Base-by-base conservation (phyloP, 2,113 vertebrate genomes). In the Aix galericulata region DNA sequence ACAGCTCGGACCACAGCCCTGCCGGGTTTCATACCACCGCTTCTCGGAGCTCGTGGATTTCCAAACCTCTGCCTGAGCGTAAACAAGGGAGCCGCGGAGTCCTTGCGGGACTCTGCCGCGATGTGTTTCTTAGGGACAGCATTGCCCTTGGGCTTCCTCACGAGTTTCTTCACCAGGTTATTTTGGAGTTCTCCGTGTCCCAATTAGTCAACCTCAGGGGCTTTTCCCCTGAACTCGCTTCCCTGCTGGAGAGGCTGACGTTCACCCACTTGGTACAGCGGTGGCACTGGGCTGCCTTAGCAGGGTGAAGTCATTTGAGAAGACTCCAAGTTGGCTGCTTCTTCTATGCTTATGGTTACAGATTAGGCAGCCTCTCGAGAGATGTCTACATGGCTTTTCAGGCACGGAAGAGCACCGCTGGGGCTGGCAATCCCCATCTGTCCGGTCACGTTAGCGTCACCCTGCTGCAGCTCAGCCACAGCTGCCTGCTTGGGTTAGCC, bases 401-500 rank as follows among this genome's bases (percentile, higher is more conserved):
- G 42, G 60, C 71, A 15, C 60, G 0, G 18, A 23, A 31, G 55
- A 68, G 76, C 67, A 16, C 21, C 17, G 67, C 10, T 5, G 11
- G 26, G 59, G 68, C 86, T 63, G 86, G 82, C 89, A 53, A 87
- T 77, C 58, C 56, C 13, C 22, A 2, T 40, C 31, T 55, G 3
- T 17, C 9, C 71, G 1, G 9, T 22, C 1, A 1, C 7, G 0
- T 13, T 22, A 15, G 52, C 7, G 4, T 6, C 40, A 6, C 34
- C 6, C 50, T 52, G 0, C 1, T 3, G 75, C 34, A 9, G 52
- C 6, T 40, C 46, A 11, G 52, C 59, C 53, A 22, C 4, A 1
- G 4, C 2, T 11, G 36, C 31, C 55, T 48, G 5, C 2, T 23
- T 4, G 18, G 2, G 38, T 11, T 16, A 2, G 18, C 31, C 23